Percentiles rank a stretch among this genome's conserved stretches.
Evolutionary conservation across 2,888 invertebrate species (phyloP).

Genomic region (Bombylius major): DNA sequence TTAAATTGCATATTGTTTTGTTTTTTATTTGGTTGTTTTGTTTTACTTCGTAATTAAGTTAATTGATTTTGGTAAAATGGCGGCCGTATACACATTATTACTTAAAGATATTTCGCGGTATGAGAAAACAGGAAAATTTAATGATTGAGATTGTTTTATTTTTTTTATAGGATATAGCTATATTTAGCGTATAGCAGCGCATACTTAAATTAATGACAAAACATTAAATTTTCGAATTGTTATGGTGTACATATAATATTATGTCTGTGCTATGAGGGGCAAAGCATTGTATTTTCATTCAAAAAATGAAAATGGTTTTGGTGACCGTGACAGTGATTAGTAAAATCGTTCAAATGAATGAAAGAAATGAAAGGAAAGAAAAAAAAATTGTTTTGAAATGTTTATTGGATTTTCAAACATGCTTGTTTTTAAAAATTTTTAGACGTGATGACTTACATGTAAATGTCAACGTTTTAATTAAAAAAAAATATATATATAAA

Average conservation of each 20-base stretch:
- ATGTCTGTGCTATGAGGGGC: neutral
- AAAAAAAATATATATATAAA: too few relatives aligned
- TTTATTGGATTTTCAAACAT: conserved; percentile 13
- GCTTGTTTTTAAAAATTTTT: conserved; percentile 3
- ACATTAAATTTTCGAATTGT: conserved; percentile 11
- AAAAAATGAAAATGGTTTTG: neutral
- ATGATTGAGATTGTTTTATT: too few relatives aligned
- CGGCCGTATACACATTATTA: neutral
- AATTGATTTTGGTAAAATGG: conserved; percentile 11
- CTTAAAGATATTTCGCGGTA: conserved; percentile 1
- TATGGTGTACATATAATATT: neutral
- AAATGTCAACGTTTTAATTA: too few relatives aligned
- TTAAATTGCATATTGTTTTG: conserved; percentile 5
- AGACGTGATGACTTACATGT: conserved; percentile 12
- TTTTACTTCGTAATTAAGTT: conserved; percentile 10
- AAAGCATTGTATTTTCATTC: too few relatives aligned
- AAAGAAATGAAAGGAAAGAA: neutral
- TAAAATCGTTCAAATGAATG: conserved; percentile 1
- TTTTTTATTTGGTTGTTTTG: neutral
- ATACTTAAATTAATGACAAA: conserved; percentile 13
- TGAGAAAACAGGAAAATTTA: too few relatives aligned
- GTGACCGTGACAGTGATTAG: conserved; percentile 2
- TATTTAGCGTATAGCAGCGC: too few relatives aligned
- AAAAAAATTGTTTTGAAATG: conserved; percentile 1
- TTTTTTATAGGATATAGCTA: too few relatives aligned